These are phyloP conservation scores for Muscidifurax raptorellus DNA, from an alignment of 1,140 invertebrate species.

Conservation along the genomic window DNA sequence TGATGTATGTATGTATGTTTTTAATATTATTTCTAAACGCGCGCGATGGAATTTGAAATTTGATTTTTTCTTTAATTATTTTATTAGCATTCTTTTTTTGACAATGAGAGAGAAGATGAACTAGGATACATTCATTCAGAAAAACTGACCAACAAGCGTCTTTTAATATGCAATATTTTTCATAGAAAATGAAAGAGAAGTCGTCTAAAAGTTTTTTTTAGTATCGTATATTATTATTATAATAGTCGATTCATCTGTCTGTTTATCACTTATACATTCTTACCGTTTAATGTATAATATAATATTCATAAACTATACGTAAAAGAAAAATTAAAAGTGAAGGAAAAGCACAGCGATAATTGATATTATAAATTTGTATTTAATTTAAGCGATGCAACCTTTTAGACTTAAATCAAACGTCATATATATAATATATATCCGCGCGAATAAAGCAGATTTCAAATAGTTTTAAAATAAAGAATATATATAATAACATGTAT, in stretches of 20 bases:
- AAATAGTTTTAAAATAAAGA: slow-evolving; percentile 46
- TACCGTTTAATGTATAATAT: slow-evolving; percentile 40
- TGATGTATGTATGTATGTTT: slow-evolving; percentile 47
- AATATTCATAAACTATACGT: slow-evolving; percentile 39
- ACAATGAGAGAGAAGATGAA: slow-evolving; percentile 44
- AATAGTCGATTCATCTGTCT: slow-evolving; percentile 38
- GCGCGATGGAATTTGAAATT: slow-evolving; percentile 36
- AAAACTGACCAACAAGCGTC: slow-evolving; percentile 40
- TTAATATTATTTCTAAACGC: slow-evolving; percentile 39
- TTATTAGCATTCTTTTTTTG: slow-evolving; percentile 10
- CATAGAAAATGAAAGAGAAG: slow-evolving; percentile 37
- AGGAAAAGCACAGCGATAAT: slow-evolving; percentile 48
- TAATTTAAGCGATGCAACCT: slow-evolving; percentile 52
- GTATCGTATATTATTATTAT: slow-evolving; percentile 32
- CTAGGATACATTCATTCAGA: slow-evolving; percentile 47
- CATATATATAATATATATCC: slow-evolving; percentile 51
- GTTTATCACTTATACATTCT: slow-evolving; percentile 44
- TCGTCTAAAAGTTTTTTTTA: slow-evolving; percentile 23
- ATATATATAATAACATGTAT: slow-evolving; percentile 50
- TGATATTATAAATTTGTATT: slow-evolving; percentile 51
- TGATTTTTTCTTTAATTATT: slow-evolving; percentile 39
- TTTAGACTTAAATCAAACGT: slow-evolving; percentile 52
- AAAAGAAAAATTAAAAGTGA: slow-evolving; percentile 42
- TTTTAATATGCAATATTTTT: slow-evolving; percentile 3
- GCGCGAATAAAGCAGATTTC: slow-evolving; percentile 44